These are phyloP conservation scores for Lepidurus arcticus DNA, from an alignment of 1,140 invertebrate species.

Conservation along the genomic window DNA sequence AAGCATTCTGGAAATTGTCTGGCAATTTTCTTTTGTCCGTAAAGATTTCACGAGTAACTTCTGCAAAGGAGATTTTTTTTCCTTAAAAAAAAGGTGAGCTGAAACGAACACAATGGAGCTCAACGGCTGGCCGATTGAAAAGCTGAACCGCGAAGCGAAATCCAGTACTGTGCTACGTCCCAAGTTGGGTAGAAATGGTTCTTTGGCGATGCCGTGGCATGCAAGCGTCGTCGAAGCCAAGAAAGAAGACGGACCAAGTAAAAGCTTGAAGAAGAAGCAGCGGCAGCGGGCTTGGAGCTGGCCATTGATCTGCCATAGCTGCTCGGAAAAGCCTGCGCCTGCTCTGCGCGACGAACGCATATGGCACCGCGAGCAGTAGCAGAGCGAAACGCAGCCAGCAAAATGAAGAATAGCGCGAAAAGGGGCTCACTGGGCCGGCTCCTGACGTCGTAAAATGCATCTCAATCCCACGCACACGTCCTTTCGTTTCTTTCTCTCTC, in stretches of 20 bases:
- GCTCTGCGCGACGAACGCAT: constrained; percentile 4
- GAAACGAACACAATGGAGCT: neutral
- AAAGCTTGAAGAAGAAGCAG: neutral
- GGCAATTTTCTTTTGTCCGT: neutral
- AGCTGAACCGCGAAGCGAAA: constrained; percentile 1
- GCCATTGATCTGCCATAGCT: constrained; percentile 13
- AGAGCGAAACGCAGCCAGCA: neutral
- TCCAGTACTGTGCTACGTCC: neutral
- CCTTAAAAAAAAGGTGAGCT: neutral
- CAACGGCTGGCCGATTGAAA: neutral
- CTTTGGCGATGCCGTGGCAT: neutral
- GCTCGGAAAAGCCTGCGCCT: constrained; percentile 1
- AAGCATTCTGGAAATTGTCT: neutral
- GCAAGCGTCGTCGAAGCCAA: neutral
- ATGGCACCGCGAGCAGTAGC: neutral
- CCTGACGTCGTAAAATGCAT: constrained; percentile 10
- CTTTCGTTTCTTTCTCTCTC: neutral
- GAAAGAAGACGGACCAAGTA: neutral
- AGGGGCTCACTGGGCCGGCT: neutral
- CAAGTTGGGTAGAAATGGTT: neutral
- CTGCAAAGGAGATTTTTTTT: neutral
- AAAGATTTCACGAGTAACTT: no score
- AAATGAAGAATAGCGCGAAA: neutral
- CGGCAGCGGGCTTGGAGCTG: neutral
- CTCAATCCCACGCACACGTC: neutral